A percentile compares a stretch with the other conserved stretches of the same genome.
These are phyloP conservation scores for Solenopsis fugax DNA, from an alignment of 1,140 invertebrate species.

Conservation along the genomic window DNA sequence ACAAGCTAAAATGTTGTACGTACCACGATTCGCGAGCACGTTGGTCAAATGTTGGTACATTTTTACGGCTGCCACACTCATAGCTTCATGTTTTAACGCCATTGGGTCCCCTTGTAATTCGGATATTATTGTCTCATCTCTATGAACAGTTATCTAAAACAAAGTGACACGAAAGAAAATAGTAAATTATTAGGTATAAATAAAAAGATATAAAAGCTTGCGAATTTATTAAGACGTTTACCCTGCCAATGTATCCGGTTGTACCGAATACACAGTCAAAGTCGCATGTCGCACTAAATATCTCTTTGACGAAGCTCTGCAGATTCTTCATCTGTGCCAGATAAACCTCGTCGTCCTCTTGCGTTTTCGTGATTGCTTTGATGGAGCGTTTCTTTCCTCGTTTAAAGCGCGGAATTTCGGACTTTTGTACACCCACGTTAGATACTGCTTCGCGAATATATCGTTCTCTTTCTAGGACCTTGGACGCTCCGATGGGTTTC, in stretches of 20 bases:
- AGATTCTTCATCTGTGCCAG: constrained; percentile 65
- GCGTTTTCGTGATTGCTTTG: not conserved
- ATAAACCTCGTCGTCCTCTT: constrained; percentile 28
- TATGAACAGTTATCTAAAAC: constrained; percentile 72
- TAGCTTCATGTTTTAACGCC: constrained; percentile 68
- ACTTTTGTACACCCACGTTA: not conserved
- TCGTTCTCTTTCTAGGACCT: constrained; percentile 80
- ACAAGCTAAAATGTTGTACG: constrained; percentile 35
- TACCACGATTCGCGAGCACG: constrained; percentile 40
- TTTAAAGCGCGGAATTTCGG: constrained; percentile 52
- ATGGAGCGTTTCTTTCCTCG: not conserved
- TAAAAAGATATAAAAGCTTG: not conserved
- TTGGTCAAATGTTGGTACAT: constrained; percentile 69
- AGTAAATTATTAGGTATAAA: not conserved
- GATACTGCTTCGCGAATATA: constrained; percentile 81
- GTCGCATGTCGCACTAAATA: constrained; percentile 74
- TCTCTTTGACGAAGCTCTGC: constrained; percentile 74
- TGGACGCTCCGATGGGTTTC: constrained; percentile 82
- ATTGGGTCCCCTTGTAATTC: constrained; percentile 71
- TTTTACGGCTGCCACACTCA: constrained; percentile 66
- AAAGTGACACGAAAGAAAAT: not conserved
- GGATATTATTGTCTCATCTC: constrained; percentile 52
- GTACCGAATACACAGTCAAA: constrained; percentile 58
- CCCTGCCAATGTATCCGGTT: constrained; percentile 46
- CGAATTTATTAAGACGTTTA: constrained; percentile 10